A percentile compares a stretch with the other conserved stretches of the same genome.
Conservation (phyloP, 2,113 vertebrate species). For the Datnioides undecimradiatus region DNA sequence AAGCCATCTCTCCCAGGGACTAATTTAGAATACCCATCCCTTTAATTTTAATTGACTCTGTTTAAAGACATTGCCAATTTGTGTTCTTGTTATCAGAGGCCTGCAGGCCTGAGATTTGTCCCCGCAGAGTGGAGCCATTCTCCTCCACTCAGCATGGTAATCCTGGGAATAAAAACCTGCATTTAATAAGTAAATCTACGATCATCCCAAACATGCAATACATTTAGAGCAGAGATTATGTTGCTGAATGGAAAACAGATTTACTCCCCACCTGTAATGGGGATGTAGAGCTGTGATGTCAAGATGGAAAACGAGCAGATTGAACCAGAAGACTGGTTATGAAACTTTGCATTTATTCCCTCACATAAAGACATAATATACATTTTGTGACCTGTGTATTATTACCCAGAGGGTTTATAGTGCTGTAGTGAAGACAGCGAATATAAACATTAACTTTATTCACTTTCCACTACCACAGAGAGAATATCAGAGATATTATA, state of each 20-base stretch:
- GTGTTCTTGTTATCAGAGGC: slow-evolving; percentile 56
- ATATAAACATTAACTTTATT: not conserved
- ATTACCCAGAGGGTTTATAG: not conserved
- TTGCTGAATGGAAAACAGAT: slow-evolving; percentile 29
- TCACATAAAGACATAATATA: not conserved
- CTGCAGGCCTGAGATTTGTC: slow-evolving; percentile 41
- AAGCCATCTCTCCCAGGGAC: slow-evolving; percentile 25
- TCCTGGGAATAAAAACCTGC: slow-evolving; percentile 37
- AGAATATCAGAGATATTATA: not conserved
- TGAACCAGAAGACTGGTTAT: not conserved
- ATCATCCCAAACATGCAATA: slow-evolving; percentile 26
- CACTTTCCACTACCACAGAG: not conserved
- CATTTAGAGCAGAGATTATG: slow-evolving; percentile 35
- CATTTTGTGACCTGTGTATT: slow-evolving; percentile 8
- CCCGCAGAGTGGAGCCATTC: not conserved
- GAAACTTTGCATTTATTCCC: not conserved
- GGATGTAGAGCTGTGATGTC: not conserved
- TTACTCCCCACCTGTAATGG: not conserved
- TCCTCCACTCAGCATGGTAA: slow-evolving; percentile 38
- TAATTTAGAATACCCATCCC: slow-evolving; percentile 46
- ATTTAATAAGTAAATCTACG: slow-evolving; percentile 21
- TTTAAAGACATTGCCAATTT: slow-evolving; percentile 64
- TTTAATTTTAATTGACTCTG: slow-evolving; percentile 66
- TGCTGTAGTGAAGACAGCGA: not conserved
- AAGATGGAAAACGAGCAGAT: not conserved